Evolutionary conservation across 2,888 invertebrate species (phyloP).

Genomic region (Drosophila paramelanica): DNA sequence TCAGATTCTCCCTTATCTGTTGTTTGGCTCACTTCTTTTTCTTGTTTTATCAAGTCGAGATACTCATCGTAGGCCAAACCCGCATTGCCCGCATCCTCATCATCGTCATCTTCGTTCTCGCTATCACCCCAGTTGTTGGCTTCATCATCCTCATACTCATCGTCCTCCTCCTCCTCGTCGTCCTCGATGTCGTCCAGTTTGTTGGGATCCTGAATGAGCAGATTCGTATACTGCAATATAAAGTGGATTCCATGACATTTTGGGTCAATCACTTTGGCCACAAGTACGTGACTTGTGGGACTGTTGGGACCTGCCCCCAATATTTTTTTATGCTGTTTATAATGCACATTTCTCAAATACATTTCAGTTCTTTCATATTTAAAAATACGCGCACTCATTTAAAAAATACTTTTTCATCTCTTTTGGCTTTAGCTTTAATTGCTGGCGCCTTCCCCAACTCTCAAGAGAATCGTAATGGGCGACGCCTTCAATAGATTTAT

Average conservation of each 20-base stretch:
- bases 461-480: slow-evolving; percentile 30
- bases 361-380: slow-evolving; percentile 66
- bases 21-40: slow-evolving; percentile 8
- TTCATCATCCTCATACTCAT: slow-evolving; percentile 37
- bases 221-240: slow-evolving; percentile 73
- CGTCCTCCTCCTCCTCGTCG: slow-evolving; percentile 28
- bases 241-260: slow-evolving; percentile 35
- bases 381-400: slow-evolving; percentile 61
- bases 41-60: slow-evolving; percentile 51
- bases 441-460: slow-evolving; percentile 65
- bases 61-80: slow-evolving; percentile 57
- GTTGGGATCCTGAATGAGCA: slow-evolving; percentile 76
- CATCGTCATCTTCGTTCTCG: slow-evolving; percentile 26
- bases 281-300: slow-evolving; percentile 59
- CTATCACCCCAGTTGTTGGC: background rate
- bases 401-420: slow-evolving; percentile 55
- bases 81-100: slow-evolving; percentile 15
- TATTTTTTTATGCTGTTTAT: slow-evolving; percentile 12
- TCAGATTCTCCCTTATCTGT: background rate
- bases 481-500: slow-evolving; percentile 3
- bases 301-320: slow-evolving; percentile 13
- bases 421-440: slow-evolving; percentile 65
- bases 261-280: slow-evolving; percentile 62
- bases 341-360: slow-evolving; percentile 43
- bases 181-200: slow-evolving; percentile 54